These are phyloP conservation scores for Lophotis ruficrista DNA, from an alignment of 2,113 vertebrate genomes.

Conservation along the genomic window DNA sequence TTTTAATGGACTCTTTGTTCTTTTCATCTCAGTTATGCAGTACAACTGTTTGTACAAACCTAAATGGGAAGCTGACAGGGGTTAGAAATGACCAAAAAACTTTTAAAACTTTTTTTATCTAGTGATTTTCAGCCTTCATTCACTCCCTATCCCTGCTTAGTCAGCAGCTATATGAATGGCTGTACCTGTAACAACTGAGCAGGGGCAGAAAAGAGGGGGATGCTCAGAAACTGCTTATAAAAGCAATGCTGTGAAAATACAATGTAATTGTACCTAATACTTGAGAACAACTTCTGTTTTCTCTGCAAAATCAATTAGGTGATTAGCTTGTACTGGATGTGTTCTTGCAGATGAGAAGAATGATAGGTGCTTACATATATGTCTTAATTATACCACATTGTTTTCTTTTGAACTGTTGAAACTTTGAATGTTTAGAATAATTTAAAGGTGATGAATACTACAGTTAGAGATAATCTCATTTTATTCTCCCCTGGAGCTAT, in stretches of 20 bases:
- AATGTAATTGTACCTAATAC: background rate
- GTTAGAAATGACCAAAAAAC: background rate
- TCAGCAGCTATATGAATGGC: background rate
- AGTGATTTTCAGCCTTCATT: background rate
- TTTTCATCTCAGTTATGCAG: background rate
- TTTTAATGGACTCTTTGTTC: background rate
- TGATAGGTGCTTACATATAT: background rate
- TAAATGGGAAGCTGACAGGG: background rate
- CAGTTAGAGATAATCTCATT: background rate
- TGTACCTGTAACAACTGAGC: background rate
- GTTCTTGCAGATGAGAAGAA: background rate
- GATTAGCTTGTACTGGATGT: background rate
- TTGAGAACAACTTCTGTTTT: background rate
- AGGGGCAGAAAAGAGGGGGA: background rate
- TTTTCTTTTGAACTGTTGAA: background rate
- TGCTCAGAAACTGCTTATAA: background rate
- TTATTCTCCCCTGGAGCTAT: background rate
- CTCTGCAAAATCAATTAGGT: background rate
- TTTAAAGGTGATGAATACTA: background rate
- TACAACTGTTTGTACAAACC: background rate
- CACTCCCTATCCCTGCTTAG: background rate
- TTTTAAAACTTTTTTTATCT: background rate
- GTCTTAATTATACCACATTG: background rate
- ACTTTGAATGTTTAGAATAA: background rate
- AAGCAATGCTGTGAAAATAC: background rate